A percentile compares a stretch with the other conserved stretches of the same genome.
Conservation (phyloP, 2,888 invertebrate genomes). For the Spatulosminthurus flaviceps region DNA sequence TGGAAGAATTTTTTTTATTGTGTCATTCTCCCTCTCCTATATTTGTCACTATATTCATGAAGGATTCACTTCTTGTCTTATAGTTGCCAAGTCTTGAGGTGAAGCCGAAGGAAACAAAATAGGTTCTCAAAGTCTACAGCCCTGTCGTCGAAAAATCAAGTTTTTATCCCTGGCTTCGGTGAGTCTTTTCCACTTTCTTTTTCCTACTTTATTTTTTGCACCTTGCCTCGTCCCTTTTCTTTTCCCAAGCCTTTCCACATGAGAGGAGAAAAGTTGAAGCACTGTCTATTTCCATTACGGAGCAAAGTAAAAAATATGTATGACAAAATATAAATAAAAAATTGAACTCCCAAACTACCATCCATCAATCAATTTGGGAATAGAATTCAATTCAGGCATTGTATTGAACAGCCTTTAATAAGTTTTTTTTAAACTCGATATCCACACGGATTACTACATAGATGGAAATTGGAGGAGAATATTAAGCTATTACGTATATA, state of each 20-base stretch:
- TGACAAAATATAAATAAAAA: background rate
- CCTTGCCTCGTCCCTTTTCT: background rate
- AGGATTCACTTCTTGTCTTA: background rate
- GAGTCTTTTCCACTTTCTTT: background rate
- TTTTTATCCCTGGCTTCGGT: slow-evolving; percentile 6
- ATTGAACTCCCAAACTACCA: slow-evolving; percentile 4
- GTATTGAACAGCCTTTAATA: background rate
- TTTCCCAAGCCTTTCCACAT: background rate
- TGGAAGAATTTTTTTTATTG: no score
- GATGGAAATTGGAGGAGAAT: no score
- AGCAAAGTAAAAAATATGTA: no score
- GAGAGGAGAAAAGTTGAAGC: background rate
- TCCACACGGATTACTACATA: no score
- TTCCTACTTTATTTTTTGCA: background rate
- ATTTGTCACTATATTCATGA: background rate
- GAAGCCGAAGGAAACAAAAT: background rate
- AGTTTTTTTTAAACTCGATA: background rate
- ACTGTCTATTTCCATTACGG: background rate
- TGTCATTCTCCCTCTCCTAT: background rate
- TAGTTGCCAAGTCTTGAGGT: background rate
- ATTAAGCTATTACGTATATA: no score
- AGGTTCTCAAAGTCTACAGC: background rate
- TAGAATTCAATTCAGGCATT: background rate
- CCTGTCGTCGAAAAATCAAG: background rate
- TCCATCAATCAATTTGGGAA: slow-evolving; percentile 13